Base-by-base conservation (phyloP, 2,888 invertebrate species). In the Chaetoderma sp. region DNA sequence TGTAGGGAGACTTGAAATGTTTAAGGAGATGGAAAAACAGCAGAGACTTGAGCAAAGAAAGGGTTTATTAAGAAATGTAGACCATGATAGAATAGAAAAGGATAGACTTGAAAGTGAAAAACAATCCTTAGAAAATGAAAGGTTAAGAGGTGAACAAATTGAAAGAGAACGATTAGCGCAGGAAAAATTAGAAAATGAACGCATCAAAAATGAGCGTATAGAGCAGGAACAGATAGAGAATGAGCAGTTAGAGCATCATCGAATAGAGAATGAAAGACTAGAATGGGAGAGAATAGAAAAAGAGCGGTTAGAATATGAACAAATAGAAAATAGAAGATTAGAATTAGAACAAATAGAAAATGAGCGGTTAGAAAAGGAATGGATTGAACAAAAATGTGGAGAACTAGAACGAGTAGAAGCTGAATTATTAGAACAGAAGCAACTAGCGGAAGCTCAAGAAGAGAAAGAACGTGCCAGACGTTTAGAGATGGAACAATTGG, bases 181-280 rank as follows among this genome's bases (percentile, higher is more conserved):
- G n/a, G 39, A 36, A 36, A 36, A n/a, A 36, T n/a, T 36, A 13
- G 39, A 36, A 36, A 36, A 36, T 36, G 28, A 30, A 21, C 52
- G 32, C 13, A 36, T 36, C 10, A n/a, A 36, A 36, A 75, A 78
- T 59, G 72, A 78, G 62, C 70, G 75, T 60, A 62, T 78, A 42
- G 75, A 76, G 28, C 72, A 70, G 61, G 74, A 77, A 32, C 67
- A 64, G 28, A 64, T 67, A 23, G 72, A 74, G 47, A 61, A 71
- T 42, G 72, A 72, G 54, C 25, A 27, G 45, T 25, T 61, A n/a
- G 61, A 55, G 33, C 39, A 54, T 23, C 52, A 60, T 23, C 59
- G 32, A 21, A 32, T 36, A 36, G 39, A 36, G n/a, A 10, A 36
- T 13, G 39, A 36, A 36, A n/a, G 45, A 18, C 27, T 27, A n/a